phyloP scores from a whole-genome alignment of 2,888 invertebrate genomes.

The Tipula unca region DNA sequence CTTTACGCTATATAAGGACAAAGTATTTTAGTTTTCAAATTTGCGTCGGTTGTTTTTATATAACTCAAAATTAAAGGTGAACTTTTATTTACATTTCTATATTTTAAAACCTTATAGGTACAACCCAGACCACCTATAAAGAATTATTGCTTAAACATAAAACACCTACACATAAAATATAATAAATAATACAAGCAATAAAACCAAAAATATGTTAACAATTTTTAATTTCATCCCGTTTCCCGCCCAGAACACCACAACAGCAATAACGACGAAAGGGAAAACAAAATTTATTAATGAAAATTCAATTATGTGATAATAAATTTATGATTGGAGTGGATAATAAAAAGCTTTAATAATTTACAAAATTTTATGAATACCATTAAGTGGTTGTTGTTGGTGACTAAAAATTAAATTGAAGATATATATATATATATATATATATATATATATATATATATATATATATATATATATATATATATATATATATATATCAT shows the following conservation, averaged over 20 bases:
- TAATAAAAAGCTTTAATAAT: background rate
- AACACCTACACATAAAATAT: background rate
- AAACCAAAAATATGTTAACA: background rate
- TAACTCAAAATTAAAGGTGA: background rate
- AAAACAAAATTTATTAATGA: background rate
- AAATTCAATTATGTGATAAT: background rate
- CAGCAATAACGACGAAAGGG: background rate
- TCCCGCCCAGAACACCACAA: background rate
- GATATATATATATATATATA: no score
- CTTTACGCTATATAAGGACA: background rate
- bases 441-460: no score
- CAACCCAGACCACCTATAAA: no score
- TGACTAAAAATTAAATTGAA: background rate
- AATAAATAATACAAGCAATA: background rate
- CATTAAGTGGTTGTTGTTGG: background rate
- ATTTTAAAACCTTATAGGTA: background rate
- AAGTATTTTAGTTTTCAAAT: background rate
- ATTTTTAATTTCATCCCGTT: background rate
- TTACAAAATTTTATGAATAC: background rate
- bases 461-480: no score
- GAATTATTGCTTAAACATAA: no score
- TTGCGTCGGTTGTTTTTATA: background rate
- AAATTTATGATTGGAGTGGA: background rate
- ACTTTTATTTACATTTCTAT: background rate
- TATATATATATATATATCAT: no score